phyloP scores from a whole-genome alignment of 2,888 invertebrate species.

The Morinoia aosen region DNA sequence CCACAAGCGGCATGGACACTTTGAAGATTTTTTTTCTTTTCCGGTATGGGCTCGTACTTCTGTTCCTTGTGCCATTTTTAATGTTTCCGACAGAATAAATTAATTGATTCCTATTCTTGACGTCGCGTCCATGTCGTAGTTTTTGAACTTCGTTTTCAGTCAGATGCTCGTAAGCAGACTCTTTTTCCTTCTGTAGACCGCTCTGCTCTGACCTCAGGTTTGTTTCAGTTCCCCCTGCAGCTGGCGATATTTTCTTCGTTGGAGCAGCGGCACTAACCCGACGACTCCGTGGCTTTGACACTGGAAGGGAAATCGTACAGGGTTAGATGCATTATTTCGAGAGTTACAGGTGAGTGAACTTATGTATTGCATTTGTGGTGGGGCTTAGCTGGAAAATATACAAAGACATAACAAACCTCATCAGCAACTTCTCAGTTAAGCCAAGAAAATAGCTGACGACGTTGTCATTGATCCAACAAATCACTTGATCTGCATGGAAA shows the following conservation, averaged over 20 bases:
- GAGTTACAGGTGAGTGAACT: no score
- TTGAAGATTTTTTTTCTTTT: background rate
- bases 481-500: no score
- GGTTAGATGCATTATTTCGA: no score
- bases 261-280: background rate
- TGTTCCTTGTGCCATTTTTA: background rate
- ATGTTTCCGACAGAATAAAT: background rate
- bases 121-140: background rate
- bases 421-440: no score
- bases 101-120: background rate
- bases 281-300: background rate
- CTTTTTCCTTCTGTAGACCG: no score
- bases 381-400: no score
- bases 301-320: background rate
- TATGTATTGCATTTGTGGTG: no score
- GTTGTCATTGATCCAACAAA: no score
- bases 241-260: background rate
- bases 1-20: background rate
- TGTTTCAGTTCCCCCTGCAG: background rate
- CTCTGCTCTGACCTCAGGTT: background rate
- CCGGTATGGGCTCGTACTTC: background rate
- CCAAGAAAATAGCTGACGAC: no score
- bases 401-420: no score
- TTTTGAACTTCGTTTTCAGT: background rate
- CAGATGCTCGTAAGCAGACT: background rate